Evolutionary conservation across 2,888 invertebrate genomes (phyloP), one percentile per base, ranked within the genome.

Genomic region (Atrina japonica): DNA sequence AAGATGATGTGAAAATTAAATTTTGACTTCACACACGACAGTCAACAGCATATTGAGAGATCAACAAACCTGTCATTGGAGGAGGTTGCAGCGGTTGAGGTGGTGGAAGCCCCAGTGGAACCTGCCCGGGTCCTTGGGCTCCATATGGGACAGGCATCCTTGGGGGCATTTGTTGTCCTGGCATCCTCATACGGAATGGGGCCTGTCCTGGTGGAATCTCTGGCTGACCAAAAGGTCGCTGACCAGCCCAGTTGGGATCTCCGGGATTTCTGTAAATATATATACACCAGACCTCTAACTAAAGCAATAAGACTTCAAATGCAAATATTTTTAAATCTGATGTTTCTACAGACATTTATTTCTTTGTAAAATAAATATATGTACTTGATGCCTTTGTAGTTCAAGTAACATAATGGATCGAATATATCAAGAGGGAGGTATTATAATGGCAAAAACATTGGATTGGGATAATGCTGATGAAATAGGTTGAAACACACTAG

Each of bases 1-100:
- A n/a, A n/a, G n/a, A n/a, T n/a, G n/a, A n/a, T n/a, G n/a, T n/a
- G n/a, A n/a, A n/a, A n/a, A n/a, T n/a, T n/a, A n/a, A n/a, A n/a
- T n/a, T n/a, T n/a, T n/a, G n/a, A n/a, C n/a, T n/a, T n/a, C n/a
- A n/a, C n/a, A n/a, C n/a, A n/a, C n/a, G n/a, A n/a, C n/a, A n/a
- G n/a, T n/a, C n/a, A n/a, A n/a, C n/a, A n/a, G n/a, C n/a, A n/a
- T n/a, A n/a, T n/a, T n/a, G n/a, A n/a, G n/a, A n/a, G n/a, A n/a
- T n/a, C n/a, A n/a, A n/a, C n/a, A n/a, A n/a, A 66, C 66, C 66
- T 66, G 58, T 58, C 58, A 66, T 58, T 23, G 96, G 96, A 78
- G 93, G 92, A 50, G 96, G 95, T 30, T 94, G 93, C 30, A 94
- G 93, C 64, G 94, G 91, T 53, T 73, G 70, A n/a, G 81, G 81